Conservation (phyloP, 2,888 invertebrate genomes). For the Operophtera brumata region DNA sequence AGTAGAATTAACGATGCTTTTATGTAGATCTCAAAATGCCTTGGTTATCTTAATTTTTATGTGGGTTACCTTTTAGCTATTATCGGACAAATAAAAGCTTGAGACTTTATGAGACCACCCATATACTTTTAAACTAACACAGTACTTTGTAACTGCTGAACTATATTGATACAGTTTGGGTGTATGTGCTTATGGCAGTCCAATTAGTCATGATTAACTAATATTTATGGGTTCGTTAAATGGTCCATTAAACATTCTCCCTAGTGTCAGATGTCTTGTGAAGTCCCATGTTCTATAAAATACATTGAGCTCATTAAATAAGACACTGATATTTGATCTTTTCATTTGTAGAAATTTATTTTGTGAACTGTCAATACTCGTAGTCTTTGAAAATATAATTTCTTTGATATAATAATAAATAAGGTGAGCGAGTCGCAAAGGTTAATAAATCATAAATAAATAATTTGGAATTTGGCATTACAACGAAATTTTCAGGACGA, state of each 20-base stretch:
- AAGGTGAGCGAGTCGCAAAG: neutral
- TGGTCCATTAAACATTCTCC: constrained; percentile 68
- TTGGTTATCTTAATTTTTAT: constrained; percentile 69
- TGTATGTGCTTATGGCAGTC: constrained; percentile 56
- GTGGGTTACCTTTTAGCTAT: constrained; percentile 63
- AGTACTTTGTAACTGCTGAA: constrained; percentile 28
- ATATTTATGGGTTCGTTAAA: constrained; percentile 76
- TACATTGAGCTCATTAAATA: constrained; percentile 68
- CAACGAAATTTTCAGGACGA: no score
- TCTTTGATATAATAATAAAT: neutral
- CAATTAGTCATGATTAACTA: constrained; percentile 78
- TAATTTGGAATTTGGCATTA: no score
- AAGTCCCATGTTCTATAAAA: constrained; percentile 64
- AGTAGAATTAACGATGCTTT: constrained; percentile 51
- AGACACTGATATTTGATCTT: constrained; percentile 57
- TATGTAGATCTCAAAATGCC: constrained; percentile 55
- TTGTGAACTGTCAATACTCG: neutral
- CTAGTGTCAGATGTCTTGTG: constrained; percentile 66
- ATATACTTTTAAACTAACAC: constrained; percentile 30
- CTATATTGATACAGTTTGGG: constrained; percentile 41
- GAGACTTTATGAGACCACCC: constrained; percentile 68
- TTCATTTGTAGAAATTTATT: constrained; percentile 23
- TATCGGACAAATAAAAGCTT: constrained; percentile 60
- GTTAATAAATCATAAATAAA: no score
- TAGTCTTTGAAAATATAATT: neutral